Conservation (phyloP, 2,113 vertebrate genomes). For the Tetraodon nigroviridis region DNA sequence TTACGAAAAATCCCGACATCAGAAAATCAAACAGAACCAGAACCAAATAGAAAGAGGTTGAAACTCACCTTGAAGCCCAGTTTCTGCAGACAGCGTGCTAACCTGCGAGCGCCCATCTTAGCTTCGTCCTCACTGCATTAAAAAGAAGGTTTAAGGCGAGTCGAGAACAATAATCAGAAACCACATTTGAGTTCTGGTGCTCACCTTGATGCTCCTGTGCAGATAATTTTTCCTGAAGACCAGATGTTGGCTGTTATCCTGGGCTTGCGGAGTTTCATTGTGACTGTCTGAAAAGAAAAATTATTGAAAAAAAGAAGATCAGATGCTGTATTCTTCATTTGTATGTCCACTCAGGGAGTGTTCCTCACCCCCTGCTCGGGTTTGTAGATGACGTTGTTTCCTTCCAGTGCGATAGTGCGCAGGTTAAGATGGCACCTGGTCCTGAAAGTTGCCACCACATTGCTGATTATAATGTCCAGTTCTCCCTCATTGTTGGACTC, state of each 20-base stretch:
- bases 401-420: conserved; percentile 93
- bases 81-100: conserved; percentile 95
- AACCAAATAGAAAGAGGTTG: no score
- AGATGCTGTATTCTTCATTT: background rate
- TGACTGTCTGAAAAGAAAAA: conserved; percentile 83
- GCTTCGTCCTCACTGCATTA: conserved; percentile 88
- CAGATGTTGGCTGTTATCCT: conserved; percentile 97
- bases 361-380: conserved; percentile 91
- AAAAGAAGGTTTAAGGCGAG: background rate
- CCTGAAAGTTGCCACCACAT: conserved; percentile 97
- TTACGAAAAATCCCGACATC: background rate
- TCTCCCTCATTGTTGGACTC: conserved; percentile 94
- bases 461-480: conserved; percentile 96
- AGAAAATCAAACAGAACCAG: no score
- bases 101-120: conserved; percentile 90
- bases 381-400: conserved; percentile 96
- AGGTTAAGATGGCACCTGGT: conserved; percentile 98
- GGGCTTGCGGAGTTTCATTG: conserved; percentile 98
- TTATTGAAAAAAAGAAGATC: conserved; percentile 2
- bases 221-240: conserved; percentile 99
- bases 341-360: no score
- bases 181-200: background rate
- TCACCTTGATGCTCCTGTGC: conserved; percentile 98
- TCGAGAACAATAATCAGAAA: background rate
- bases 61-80: conserved; percentile 90